These are phyloP conservation scores for Emydoidea blandingii DNA, from an alignment of 2,797 vertebrate genomes.

Conservation along the genomic window DNA sequence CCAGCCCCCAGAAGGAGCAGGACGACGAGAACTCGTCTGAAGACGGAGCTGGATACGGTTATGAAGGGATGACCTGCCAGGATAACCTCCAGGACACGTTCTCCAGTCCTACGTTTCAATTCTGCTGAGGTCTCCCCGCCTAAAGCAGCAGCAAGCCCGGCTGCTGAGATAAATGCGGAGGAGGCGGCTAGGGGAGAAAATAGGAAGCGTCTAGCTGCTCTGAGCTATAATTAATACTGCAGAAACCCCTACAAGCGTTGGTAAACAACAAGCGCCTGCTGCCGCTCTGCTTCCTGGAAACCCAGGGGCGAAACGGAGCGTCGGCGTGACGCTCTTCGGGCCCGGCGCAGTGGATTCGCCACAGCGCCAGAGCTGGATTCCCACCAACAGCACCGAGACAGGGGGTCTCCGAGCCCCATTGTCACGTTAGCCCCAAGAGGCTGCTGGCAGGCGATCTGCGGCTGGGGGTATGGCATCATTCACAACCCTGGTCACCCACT, in stretches of 20 bases:
- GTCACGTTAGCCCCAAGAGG: no score
- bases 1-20: background rate
- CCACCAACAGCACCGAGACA: background rate
- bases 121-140: background rate
- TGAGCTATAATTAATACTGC: background rate
- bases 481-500: background rate
- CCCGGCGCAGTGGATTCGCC: no score
- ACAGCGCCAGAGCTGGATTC: background rate
- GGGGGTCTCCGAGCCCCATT: no score
- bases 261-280: background rate
- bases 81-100: no score
- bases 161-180: background rate
- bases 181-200: background rate
- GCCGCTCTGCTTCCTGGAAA: background rate
- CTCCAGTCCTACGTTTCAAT: background rate
- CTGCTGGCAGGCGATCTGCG: no score
- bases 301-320: background rate
- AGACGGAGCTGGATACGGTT: no score
- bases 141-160: background rate
- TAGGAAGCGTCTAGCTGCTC: background rate
- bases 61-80: no score
- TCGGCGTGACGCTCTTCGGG: no score
- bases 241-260: background rate
- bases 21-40: no score
- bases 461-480: background rate